Conservation (phyloP, 2,797 vertebrate genomes). For the Mormyrops attenuatus region DNA sequence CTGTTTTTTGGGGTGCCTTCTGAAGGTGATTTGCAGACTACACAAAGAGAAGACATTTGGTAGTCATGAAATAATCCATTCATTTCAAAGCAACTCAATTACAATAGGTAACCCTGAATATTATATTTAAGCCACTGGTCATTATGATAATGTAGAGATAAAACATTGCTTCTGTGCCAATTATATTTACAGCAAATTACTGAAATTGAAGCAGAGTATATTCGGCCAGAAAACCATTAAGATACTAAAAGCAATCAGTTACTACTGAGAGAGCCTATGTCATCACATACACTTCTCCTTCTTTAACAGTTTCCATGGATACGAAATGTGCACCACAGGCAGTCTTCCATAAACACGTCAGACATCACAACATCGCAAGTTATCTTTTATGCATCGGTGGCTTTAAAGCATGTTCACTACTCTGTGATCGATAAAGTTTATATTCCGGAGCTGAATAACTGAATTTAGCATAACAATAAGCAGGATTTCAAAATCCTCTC, state of each 20-base stretch:
- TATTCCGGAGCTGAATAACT: neutral
- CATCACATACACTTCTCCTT: constrained; percentile 7
- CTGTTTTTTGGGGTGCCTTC: neutral
- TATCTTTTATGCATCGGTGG: constrained; percentile 2
- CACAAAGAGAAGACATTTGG: neutral
- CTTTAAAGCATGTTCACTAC: neutral
- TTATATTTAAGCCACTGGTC: neutral
- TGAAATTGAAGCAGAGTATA: neutral
- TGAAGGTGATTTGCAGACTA: neutral
- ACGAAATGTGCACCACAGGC: neutral
- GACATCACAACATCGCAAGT: constrained; percentile 8
- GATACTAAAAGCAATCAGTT: neutral
- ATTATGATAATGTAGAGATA: neutral
- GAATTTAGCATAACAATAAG: neutral
- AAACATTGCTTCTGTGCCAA: neutral
- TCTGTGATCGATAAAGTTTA: constrained; percentile 12
- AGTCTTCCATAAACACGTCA: neutral
- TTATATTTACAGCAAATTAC: neutral
- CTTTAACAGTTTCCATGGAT: constrained; percentile 15
- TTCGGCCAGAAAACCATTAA: neutral
- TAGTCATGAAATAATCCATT: neutral
- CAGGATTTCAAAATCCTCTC: neutral
- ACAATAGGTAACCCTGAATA: neutral
- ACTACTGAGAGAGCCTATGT: neutral
- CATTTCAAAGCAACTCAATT: neutral